A percentile compares a stretch with the other conserved stretches of the same genome.
phyloP scores from a whole-genome alignment of 1,140 invertebrate genomes.

The Steinernema feltiae region DNA sequence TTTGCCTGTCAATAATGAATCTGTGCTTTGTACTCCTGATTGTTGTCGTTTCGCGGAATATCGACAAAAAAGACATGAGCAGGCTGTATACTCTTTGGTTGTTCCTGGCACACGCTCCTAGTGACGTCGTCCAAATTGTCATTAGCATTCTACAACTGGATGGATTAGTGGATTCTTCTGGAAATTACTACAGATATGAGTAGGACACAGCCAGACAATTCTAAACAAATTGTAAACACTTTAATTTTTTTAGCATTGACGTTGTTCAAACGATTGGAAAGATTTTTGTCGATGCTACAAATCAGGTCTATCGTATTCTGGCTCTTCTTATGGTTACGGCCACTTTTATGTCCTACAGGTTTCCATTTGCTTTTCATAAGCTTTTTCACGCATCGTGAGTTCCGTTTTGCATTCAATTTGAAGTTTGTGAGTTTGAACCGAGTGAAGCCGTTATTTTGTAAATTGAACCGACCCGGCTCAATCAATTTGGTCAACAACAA shows the following conservation, averaged over 20 bases:
- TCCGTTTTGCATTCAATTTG: not conserved
- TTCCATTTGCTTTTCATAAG: not conserved
- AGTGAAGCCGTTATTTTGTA: too few relatives aligned
- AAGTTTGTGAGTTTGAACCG: too few relatives aligned
- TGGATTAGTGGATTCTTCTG: not conserved
- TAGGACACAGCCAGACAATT: not conserved
- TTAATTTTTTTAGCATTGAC: not conserved
- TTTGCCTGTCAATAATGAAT: not conserved
- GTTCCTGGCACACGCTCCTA: not conserved
- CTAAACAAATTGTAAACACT: too few relatives aligned
- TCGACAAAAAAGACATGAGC: not conserved
- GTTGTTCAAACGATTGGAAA: not conserved
- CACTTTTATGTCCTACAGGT: not conserved
- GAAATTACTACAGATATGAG: not conserved
- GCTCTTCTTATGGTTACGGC: not conserved
- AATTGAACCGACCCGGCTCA: too few relatives aligned
- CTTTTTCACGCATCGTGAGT: not conserved
- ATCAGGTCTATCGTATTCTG: not conserved
- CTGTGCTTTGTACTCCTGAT: not conserved
- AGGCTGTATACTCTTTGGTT: not conserved
- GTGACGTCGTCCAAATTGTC: not conserved
- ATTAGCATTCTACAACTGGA: not conserved
- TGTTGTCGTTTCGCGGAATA: not conserved
- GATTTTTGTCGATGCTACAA: not conserved
- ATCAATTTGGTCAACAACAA: too few relatives aligned